Percentiles rank a stretch among this genome's conserved stretches.
phyloP scores from a whole-genome alignment of 2,888 invertebrate species.

The Apantesis nais region DNA sequence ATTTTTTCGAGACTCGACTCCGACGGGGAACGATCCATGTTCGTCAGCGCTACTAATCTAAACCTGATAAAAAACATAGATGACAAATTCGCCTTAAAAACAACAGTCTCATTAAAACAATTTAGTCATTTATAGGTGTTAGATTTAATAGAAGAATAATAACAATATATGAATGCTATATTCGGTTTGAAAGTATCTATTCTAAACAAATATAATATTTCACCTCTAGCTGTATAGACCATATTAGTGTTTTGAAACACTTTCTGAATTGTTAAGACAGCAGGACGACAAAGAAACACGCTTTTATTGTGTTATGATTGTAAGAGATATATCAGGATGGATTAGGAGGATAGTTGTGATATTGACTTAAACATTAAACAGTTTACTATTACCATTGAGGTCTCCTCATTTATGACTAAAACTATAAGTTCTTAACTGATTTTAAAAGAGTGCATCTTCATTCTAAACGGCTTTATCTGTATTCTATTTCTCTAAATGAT shows the following conservation, averaged over 20 bases:
- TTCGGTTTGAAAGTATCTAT: too few species aligned
- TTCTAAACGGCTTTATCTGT: background rate
- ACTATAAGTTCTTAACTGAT: background rate
- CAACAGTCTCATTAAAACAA: background rate
- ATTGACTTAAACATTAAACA: background rate
- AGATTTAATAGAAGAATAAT: too few species aligned
- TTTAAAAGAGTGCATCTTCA: background rate
- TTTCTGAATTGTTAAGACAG: background rate
- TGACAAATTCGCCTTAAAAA: background rate
- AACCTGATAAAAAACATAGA: slow-evolving; percentile 76
- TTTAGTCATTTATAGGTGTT: too few species aligned
- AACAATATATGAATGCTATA: too few species aligned
- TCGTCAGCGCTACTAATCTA: slow-evolving; percentile 89
- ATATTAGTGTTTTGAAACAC: too few species aligned
- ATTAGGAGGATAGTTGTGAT: background rate
- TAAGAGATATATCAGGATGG: too few species aligned
- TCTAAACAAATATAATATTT: too few species aligned
- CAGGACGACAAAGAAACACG: background rate
- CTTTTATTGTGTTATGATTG: too few species aligned
- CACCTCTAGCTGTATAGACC: too few species aligned
- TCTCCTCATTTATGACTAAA: background rate
- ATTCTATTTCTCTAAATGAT: background rate
- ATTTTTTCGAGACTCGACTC: slow-evolving; percentile 92
- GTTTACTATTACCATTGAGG: background rate
- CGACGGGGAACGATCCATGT: slow-evolving; percentile 91